A percentile compares a stretch with the other conserved stretches of the same genome.
Evolutionary conservation across 1,140 invertebrate genomes (phyloP).

Genomic region (Anthonomus grandis): DNA sequence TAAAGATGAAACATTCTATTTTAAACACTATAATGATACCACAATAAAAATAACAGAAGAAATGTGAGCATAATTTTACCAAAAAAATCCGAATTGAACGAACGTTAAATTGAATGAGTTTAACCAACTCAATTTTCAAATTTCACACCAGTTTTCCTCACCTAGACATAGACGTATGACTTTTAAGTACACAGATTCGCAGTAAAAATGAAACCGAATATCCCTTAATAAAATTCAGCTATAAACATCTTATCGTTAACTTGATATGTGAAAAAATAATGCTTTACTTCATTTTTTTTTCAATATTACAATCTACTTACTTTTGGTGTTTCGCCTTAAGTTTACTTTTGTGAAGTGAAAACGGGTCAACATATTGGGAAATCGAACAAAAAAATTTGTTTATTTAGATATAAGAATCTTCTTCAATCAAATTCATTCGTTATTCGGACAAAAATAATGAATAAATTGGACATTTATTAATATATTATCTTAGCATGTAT

Average conservation of each 20-base stretch:
- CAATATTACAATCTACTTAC: slow-evolving; percentile 14
- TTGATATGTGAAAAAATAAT: slow-evolving; percentile 38
- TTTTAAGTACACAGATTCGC: background rate
- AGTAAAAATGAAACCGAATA: slow-evolving; percentile 22
- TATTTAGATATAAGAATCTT: too few relatives aligned
- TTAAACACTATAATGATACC: too few relatives aligned
- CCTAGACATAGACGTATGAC: slow-evolving; percentile 3
- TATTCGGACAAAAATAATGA: too few relatives aligned
- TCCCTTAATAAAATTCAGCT: slow-evolving; percentile 23
- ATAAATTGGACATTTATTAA: too few relatives aligned
- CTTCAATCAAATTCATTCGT: too few relatives aligned
- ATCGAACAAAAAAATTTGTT: too few relatives aligned
- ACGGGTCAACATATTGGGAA: too few relatives aligned
- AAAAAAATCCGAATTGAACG: background rate
- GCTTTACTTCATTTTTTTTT: slow-evolving; percentile 27
- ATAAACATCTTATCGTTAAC: slow-evolving; percentile 30
- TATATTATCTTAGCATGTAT: too few relatives aligned
- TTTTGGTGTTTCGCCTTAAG: slow-evolving; percentile 33
- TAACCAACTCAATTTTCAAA: background rate
- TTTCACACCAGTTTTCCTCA: slow-evolving; percentile 7
- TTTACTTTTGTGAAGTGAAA: slow-evolving; percentile 21
- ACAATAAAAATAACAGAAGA: background rate
- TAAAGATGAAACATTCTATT: too few relatives aligned
- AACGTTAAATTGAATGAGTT: background rate
- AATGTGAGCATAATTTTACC: background rate